Percentiles rank a stretch among this genome's conserved stretches.
These are phyloP conservation scores for Holothuria scabra DNA, from an alignment of 53 echinoderm and acorn worm species.

Conservation along the genomic window DNA sequence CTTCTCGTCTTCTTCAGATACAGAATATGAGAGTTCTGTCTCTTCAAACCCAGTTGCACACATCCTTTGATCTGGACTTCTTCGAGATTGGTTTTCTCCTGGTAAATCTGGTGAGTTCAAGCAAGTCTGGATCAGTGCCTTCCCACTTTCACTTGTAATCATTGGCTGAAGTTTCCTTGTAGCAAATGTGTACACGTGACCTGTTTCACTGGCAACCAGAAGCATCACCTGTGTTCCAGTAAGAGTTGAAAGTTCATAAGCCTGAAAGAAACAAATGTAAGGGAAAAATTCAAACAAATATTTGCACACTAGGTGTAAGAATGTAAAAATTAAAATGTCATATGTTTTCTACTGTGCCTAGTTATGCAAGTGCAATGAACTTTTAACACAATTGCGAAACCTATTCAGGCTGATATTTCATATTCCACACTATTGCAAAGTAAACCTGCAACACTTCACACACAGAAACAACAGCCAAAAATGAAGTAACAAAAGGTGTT, in stretches of 20 bases:
- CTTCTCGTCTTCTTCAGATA: slow-evolving; percentile 79
- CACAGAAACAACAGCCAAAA: too few species aligned
- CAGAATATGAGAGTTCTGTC: slow-evolving; percentile 90
- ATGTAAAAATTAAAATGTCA: too few species aligned
- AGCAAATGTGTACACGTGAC: slow-evolving; percentile 98
- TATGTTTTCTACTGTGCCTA: too few species aligned
- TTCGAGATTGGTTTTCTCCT: slow-evolving; percentile 50
- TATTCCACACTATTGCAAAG: too few species aligned
- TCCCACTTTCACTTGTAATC: slow-evolving; percentile 99
- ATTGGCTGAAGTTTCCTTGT: slow-evolving; percentile 98
- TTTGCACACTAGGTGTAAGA: too few species aligned
- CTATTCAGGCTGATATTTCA: too few species aligned
- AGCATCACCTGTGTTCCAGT: slow-evolving; percentile 99
- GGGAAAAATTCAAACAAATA: background rate
- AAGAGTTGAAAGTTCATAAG: slow-evolving; percentile 97
- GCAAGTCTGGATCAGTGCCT: slow-evolving; percentile 96
- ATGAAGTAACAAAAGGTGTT: too few species aligned
- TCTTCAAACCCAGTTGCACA: slow-evolving; percentile 99
- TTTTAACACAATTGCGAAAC: too few species aligned
- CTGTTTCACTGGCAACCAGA: slow-evolving; percentile 98
- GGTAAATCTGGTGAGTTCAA: slow-evolving; percentile 96
- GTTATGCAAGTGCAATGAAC: too few species aligned
- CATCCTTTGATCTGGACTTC: slow-evolving; percentile 76
- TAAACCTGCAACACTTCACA: too few species aligned
- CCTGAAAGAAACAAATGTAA: slow-evolving; percentile 54